phyloP scores from a whole-genome alignment of 2,888 invertebrate genomes.

The Clusia tigrina region DNA sequence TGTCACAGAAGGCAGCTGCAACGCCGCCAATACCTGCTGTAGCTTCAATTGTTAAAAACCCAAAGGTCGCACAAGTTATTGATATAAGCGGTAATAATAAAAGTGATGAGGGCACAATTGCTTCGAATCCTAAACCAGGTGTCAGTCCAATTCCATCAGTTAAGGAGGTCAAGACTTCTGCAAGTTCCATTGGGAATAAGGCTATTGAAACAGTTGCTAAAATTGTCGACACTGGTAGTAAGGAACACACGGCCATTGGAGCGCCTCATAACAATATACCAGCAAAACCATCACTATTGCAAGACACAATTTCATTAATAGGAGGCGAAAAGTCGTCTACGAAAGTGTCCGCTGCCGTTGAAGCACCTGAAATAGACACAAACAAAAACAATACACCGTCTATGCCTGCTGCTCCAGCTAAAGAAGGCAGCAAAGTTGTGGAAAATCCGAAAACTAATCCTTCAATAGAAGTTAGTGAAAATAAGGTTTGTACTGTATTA shows the following conservation, averaged over 20 bases:
- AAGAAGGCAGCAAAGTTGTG: background rate
- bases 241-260: too few species aligned
- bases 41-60: background rate
- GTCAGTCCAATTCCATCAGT: background rate
- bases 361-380: too few species aligned
- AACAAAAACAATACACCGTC: too few species aligned
- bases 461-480: background rate
- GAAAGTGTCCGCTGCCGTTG: too few species aligned
- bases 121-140: background rate
- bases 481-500: background rate
- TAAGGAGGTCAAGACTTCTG: background rate
- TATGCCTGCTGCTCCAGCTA: background rate
- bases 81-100: background rate
- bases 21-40: constrained; percentile 18
- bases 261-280: background rate
- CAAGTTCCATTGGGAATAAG: background rate
- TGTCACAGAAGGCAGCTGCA: constrained; percentile 12
- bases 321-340: too few species aligned
- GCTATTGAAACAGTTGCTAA: background rate
- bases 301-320: too few species aligned
- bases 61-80: background rate
- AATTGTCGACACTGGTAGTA: background rate
- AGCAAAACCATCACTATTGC: too few species aligned
- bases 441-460: background rate
- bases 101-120: background rate